Evolutionary conservation across 2,797 vertebrate genomes (phyloP).

Genomic region (Gobio occitaniae): DNA sequence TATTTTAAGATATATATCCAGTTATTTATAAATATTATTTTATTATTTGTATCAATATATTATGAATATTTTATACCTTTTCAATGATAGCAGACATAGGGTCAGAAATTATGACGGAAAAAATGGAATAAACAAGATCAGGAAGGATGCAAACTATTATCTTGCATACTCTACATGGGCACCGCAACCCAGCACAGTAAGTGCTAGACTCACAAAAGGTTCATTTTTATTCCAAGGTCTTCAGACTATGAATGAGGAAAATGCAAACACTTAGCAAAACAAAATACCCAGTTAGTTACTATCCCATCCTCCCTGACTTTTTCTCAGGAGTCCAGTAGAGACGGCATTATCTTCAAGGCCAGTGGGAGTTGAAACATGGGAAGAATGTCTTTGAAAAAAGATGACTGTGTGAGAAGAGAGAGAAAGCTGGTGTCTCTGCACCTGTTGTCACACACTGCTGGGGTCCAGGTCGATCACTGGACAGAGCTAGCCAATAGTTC

Average conservation of each 20-base stretch:
- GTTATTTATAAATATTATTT: background rate
- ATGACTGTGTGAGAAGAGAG: slow-evolving; percentile 44
- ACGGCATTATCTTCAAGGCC: slow-evolving; percentile 50
- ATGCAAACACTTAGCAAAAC: slow-evolving; percentile 8
- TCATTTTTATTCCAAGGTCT: background rate
- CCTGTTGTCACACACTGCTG: slow-evolving; percentile 75
- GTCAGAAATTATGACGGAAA: background rate
- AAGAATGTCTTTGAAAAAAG: slow-evolving; percentile 62
- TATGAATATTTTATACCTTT: background rate
- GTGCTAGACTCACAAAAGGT: background rate
- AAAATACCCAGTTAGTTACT: slow-evolving; percentile 32
- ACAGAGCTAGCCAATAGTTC: slow-evolving; percentile 60
- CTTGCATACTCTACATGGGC: background rate
- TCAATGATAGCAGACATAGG: background rate
- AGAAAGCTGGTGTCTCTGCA: slow-evolving; percentile 61
- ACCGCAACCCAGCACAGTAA: background rate
- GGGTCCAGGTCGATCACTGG: slow-evolving; percentile 61
- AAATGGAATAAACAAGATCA: background rate
- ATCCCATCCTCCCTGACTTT: slow-evolving; percentile 34
- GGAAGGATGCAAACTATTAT: background rate
- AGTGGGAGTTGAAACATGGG: slow-evolving; percentile 45
- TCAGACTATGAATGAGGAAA: background rate
- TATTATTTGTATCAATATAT: background rate
- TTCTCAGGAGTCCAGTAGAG: slow-evolving; percentile 56
- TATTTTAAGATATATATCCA: background rate